Base-by-base conservation (phyloP, 2,888 invertebrate species). In the Epirrhoe alternata region DNA sequence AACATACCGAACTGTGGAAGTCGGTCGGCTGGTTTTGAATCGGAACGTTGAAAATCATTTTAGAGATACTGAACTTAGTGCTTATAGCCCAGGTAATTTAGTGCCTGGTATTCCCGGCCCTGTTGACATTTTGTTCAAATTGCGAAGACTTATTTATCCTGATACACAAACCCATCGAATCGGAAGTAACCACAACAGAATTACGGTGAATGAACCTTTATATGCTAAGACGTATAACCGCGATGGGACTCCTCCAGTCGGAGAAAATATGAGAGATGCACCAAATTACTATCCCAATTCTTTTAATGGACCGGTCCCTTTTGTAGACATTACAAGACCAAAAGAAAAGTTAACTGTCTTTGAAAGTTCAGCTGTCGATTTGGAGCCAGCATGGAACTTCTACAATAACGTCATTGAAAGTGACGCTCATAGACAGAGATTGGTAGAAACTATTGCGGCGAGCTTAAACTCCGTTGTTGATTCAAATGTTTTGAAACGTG, bases 221-320 rank as follows among this genome's bases (percentile, higher is more conserved):
- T 84, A 87, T 55, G 74, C 76, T 2, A 85, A 80, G 52, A 81
- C 77, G 0, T 88, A 89, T 62, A 78, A 75, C 33, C 82, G 88
- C 2, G 87, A 90, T 71, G 64, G 64, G 17, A 42, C 33, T 10
- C 52, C 96, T 92, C 94, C 95, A 42, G 92, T 95, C 5, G 88
- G 92, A 31, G 95, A 96, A 74, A 98, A 98, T 84, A 97, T 97
- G 92, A 95, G 94, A 31, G 97, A 96, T 42, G 96, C 96, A 0
- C 98, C 99, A 0, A 98, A 98, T 86, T 99, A 99, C 85, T 98
- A 95, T 88, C 99, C 99, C 0, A 99, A 99, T 91, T 97, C 98
- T 63, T 99, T 98, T 86, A 94, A 94, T 73, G 99, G 98, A 0
- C 98, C 98, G 0, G 93, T 95, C 68, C 94, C 94, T 31, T 94